Evolutionary conservation across 1,140 invertebrate genomes (phyloP).

Genomic region (Aphelinus certus): DNA sequence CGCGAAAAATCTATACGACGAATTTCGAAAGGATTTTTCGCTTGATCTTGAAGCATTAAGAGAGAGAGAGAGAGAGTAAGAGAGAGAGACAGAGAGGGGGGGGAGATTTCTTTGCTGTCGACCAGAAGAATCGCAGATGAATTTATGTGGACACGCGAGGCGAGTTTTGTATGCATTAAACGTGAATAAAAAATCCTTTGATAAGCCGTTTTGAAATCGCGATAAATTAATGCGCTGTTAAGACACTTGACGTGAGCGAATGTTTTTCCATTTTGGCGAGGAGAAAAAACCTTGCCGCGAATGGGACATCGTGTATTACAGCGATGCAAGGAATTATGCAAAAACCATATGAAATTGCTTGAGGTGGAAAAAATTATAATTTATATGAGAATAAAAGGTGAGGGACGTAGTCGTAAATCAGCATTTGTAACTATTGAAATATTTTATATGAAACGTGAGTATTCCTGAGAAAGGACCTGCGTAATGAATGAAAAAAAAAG

Average conservation of each 20-base stretch:
- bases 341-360: neutral
- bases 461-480: no score
- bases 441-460: no score
- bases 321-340: neutral
- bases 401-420: no score
- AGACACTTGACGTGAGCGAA: neutral
- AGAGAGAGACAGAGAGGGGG: neutral
- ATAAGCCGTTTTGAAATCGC: constrained; percentile 28
- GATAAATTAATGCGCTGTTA: constrained; percentile 28
- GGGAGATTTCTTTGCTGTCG: constrained; percentile 9
- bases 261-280: constrained; percentile 5
- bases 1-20: constrained; percentile 27
- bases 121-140: constrained; percentile 23
- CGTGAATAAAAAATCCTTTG: constrained; percentile 11
- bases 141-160: constrained; percentile 26
- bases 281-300: neutral
- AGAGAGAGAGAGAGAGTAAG: no score
- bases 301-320: no score
- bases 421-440: no score
- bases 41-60: no score
- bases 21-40: no score
- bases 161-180: neutral
- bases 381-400: no score
- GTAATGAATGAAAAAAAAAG: no score
- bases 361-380: no score